Conservation (phyloP, 2,888 invertebrate genomes). For the Balanococcus diminutus region DNA sequence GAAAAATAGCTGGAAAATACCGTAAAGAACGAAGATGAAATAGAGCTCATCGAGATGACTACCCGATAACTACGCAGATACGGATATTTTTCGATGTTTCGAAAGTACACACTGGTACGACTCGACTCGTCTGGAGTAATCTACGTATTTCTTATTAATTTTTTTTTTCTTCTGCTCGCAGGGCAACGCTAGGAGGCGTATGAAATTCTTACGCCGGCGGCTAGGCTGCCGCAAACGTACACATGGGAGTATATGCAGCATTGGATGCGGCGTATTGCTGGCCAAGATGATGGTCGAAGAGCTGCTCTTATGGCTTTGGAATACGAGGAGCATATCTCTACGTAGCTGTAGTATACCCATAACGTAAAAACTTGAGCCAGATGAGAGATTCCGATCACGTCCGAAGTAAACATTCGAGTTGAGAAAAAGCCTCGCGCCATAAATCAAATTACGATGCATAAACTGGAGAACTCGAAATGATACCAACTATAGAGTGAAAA, state of each 20-base stretch:
- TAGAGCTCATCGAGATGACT: conserved; percentile 34
- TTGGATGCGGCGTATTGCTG: not conserved
- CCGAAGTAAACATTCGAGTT: conserved; percentile 48
- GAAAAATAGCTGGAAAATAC: not conserved
- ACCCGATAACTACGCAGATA: conserved; percentile 26
- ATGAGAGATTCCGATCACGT: conserved; percentile 50
- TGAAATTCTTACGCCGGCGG: conserved; percentile 20
- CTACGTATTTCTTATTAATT: conserved; percentile 46
- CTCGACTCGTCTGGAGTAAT: too few relatives aligned
- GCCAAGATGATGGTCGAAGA: not conserved
- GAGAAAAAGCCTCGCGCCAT: conserved; percentile 51
- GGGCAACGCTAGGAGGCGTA: conserved; percentile 47
- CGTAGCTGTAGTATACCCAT: not conserved
- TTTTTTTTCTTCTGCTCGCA: conserved; percentile 34
- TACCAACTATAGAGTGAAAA: conserved; percentile 47
- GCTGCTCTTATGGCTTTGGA: not conserved
- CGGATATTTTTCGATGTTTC: conserved; percentile 36
- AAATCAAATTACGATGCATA: conserved; percentile 52
- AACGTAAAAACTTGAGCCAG: conserved; percentile 42
- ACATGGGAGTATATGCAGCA: conserved; percentile 42
- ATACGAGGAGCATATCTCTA: not conserved
- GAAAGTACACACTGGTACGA: not conserved
- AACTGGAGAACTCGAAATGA: conserved; percentile 46
- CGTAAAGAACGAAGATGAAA: not conserved
- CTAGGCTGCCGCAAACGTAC: not conserved